Evolutionary conservation across 2,888 invertebrate species (phyloP).

Genomic region (Bombyx huttoni): DNA sequence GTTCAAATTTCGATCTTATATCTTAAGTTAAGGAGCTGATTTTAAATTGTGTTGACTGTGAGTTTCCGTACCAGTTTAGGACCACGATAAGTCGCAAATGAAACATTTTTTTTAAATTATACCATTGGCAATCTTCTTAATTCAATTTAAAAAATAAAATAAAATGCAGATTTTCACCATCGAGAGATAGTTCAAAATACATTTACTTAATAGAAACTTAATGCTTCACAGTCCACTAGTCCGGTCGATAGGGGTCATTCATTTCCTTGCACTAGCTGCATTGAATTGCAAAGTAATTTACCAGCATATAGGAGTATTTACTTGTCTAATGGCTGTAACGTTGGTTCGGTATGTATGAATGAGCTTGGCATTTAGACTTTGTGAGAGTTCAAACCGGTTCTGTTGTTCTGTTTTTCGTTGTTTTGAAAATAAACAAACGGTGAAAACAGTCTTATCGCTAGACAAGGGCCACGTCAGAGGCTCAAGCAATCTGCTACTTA

Average conservation of each 20-base stretch:
- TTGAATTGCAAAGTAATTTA: slow-evolving; percentile 57
- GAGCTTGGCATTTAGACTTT: slow-evolving; percentile 40
- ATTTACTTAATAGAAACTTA: background rate
- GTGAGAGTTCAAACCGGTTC: slow-evolving; percentile 35
- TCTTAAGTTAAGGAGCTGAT: no score
- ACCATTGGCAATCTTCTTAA: no score
- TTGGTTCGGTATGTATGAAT: slow-evolving; percentile 34
- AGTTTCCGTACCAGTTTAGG: no score
- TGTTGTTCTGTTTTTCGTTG: background rate
- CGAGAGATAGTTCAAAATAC: no score
- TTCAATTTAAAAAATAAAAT: no score
- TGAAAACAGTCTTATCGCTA: background rate
- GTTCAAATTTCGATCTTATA: no score
- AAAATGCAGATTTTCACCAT: no score
- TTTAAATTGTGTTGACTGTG: no score
- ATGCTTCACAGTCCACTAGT: slow-evolving; percentile 13
- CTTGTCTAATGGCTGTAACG: slow-evolving; percentile 46
- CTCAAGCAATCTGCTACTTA: no score
- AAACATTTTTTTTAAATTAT: no score
- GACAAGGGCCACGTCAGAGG: no score
- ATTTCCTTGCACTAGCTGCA: slow-evolving; percentile 35
- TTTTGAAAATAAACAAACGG: background rate
- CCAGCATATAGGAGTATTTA: slow-evolving; percentile 53
- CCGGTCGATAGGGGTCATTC: slow-evolving; percentile 43
- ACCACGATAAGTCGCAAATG: no score